Conservation (phyloP, 1,140 invertebrate species). For the Dendroctonus valens region DNA sequence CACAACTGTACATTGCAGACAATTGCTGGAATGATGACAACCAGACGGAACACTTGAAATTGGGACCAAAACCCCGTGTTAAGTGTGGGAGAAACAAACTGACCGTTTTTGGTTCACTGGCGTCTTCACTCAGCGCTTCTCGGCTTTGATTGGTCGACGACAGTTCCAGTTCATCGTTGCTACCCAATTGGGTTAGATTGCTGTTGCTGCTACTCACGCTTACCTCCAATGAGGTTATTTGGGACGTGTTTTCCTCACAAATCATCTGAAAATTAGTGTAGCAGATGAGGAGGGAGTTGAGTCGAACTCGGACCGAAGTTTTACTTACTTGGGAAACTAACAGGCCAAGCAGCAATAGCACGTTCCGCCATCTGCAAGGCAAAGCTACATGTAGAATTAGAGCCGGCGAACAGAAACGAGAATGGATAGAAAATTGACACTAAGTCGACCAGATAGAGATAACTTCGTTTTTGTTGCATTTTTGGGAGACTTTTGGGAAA, state of each 20-base stretch:
- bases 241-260: constrained; percentile 7
- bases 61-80: no score
- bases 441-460: no score
- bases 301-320: no score
- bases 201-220: constrained; percentile 45
- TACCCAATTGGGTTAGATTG: not conserved
- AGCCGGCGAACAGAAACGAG: no score
- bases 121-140: constrained; percentile 60
- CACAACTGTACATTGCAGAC: not conserved
- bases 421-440: no score
- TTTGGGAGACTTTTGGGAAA: no score
- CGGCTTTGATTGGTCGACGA: constrained; percentile 55
- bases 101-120: constrained; percentile 62
- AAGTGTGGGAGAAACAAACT: constrained; percentile 40
- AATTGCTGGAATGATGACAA: not conserved
- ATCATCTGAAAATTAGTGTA: constrained; percentile 3
- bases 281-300: no score
- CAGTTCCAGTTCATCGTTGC: not conserved
- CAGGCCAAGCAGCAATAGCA: constrained; percentile 17
- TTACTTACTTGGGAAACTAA: no score
- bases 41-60: no score
- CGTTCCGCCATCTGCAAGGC: constrained; percentile 33
- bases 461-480: no score
- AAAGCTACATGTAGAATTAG: not conserved
- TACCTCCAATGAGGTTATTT: constrained; percentile 39